Evolutionary conservation across 1,140 invertebrate genomes (phyloP).

Genomic region (Ptiloglossa arizonensis): DNA sequence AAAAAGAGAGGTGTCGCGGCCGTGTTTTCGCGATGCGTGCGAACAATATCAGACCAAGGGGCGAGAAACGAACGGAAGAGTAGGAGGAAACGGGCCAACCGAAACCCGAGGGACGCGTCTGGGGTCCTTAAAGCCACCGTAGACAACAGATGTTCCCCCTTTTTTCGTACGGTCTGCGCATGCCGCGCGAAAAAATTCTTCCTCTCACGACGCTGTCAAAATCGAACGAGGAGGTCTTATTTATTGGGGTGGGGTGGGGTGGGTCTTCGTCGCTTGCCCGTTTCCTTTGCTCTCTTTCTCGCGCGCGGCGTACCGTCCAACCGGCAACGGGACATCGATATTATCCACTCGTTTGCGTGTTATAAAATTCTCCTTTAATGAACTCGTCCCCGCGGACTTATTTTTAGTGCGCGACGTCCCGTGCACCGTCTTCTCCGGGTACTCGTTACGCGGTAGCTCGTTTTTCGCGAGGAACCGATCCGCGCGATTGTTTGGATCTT

Average conservation of each 20-base stretch:
- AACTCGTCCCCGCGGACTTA: constrained; percentile 28
- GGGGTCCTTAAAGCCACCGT: constrained; percentile 38
- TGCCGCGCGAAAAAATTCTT: constrained; percentile 61
- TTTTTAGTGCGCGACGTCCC: constrained; percentile 23
- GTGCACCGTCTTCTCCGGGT: background rate
- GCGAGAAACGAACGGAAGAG: constrained; percentile 26
- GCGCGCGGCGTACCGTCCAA: too few species aligned
- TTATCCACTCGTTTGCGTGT: constrained; percentile 36
- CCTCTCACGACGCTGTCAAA: constrained; percentile 55
- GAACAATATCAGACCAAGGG: constrained; percentile 50
- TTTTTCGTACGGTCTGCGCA: constrained; percentile 45
- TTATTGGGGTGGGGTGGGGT: constrained; percentile 45
- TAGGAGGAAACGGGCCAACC: constrained; percentile 14
- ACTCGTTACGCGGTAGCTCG: background rate
- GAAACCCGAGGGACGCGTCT: constrained; percentile 46
- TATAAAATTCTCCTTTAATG: constrained; percentile 44
- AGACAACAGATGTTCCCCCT: constrained; percentile 55
- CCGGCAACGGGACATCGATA: constrained; percentile 35
- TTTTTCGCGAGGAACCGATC: constrained; percentile 5
- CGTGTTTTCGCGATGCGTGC: constrained; percentile 51
- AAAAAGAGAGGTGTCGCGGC: constrained; percentile 42
- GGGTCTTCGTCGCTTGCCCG: constrained; percentile 3
- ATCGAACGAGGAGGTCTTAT: constrained; percentile 58
- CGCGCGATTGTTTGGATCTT: background rate
- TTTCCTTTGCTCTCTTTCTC: constrained; percentile 27